These are phyloP conservation scores for Bombyx mori DNA, from an alignment of 1,140 invertebrate species.

Conservation along the genomic window DNA sequence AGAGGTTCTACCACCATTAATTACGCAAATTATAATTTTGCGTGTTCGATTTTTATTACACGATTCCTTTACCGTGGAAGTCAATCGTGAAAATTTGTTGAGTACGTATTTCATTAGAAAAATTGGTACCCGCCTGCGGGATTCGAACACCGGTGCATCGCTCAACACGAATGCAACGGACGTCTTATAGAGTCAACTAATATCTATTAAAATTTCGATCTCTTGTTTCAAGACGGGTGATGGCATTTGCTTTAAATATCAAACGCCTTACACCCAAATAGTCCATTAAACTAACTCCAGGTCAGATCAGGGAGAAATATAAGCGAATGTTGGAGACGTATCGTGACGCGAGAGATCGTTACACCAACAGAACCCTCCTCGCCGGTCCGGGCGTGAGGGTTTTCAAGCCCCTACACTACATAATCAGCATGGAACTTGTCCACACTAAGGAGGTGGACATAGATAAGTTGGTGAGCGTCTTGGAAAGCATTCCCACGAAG, in stretches of 20 bases:
- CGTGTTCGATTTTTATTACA: no score
- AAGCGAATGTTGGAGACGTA: slow-evolving; percentile 25
- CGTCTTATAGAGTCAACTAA: no score
- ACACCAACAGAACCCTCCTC: neutral
- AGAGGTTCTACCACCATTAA: no score
- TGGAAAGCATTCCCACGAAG: slow-evolving; percentile 6
- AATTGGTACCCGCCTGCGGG: no score
- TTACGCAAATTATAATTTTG: no score
- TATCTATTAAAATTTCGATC: no score
- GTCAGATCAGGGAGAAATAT: slow-evolving; percentile 28
- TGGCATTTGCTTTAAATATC: neutral
- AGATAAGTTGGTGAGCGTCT: slow-evolving; percentile 10
- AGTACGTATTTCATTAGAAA: no score
- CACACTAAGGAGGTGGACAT: slow-evolving; percentile 15
- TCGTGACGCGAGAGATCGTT: slow-evolving; percentile 11
- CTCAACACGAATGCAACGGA: no score
- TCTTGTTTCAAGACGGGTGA: no score
- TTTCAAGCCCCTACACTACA: slow-evolving; percentile 12
- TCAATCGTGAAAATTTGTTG: no score
- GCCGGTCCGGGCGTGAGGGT: neutral
- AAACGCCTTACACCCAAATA: neutral
- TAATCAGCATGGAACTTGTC: slow-evolving; percentile 18
- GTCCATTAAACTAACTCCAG: slow-evolving; percentile 7
- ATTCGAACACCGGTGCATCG: no score
- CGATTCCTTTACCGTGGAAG: no score